Base-by-base conservation (phyloP, 37 sponge, comb jelly and placozoan genomes). In the Cliona cf. orientalis region DNA sequence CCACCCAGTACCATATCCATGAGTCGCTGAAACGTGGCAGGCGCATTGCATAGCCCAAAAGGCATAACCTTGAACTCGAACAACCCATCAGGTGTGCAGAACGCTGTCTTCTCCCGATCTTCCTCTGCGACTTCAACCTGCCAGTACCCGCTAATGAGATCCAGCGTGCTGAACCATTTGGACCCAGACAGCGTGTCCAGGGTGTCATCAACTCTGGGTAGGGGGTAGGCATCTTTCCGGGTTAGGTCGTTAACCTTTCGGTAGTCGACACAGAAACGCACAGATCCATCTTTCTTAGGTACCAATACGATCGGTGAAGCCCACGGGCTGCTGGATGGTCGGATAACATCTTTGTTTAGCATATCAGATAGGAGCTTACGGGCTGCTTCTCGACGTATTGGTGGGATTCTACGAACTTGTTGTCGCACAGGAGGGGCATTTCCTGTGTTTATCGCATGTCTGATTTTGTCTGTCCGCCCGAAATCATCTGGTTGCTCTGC, bases 101-200 rank as follows among this genome's bases (percentile, higher is more conserved):
- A 84, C 5, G 86, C 90, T 12, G 90, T 90, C 71, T 90, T 90
- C 75, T 90, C 86, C 43, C 53, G 33, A 9, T 57, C 3, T 2
- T 38, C n/a, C 25, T 9, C 68, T 12, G 39, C 11, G 39, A 23
- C 26, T 42, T 59, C 33, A 28, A 90, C 85, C 73, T 90, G 90
- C 90, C 90, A 84, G 49, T 69, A 90, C 2, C 86, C 85, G 39
- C 82, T 60, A 12, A 82, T 82, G 6, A 90, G 61, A 55, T 90
- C 90, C 33, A 90, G 45, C 0, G 80, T 84, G 25, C 77, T 41
- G 67, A 84, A 84, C 49, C 53, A 84, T 25, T 41, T 68, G 11
- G 86, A 33, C 58, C 42, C 33, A 2, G 82, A 75, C 19, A 90
- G 49, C 69, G 80, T 81, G 31, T 61, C 63, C 28, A 61, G 63